Evolutionary conservation across 2,797 vertebrate genomes (phyloP).

Genomic region (Apogon hyalosoma): DNA sequence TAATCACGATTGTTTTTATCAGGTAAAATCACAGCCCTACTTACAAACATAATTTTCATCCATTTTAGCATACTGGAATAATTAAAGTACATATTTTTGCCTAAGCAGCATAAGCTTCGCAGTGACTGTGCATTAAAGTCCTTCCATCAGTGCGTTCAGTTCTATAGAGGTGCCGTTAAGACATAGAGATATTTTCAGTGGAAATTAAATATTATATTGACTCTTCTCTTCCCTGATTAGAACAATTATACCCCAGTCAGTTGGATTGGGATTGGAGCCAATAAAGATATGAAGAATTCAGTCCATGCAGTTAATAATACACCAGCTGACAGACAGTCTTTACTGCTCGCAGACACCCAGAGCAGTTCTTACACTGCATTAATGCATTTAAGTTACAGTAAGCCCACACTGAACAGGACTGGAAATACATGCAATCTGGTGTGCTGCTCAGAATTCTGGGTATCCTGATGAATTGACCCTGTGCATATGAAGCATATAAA

Average conservation of each 20-base stretch:
- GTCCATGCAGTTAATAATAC: constrained; percentile 28
- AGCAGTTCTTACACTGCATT: constrained; percentile 1
- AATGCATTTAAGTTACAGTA: constrained; percentile 14
- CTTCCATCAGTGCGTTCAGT: neutral
- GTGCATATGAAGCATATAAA: constrained; percentile 29
- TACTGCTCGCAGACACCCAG: constrained; percentile 11
- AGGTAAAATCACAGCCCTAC: too few species aligned
- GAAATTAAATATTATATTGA: constrained; percentile 28
- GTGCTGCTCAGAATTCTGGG: constrained; percentile 6
- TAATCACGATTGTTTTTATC: too few species aligned
- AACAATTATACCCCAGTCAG: constrained; percentile 27
- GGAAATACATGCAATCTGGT: neutral
- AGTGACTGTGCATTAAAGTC: neutral
- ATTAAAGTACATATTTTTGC: neutral
- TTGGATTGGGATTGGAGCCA: constrained; percentile 35
- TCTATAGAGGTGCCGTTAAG: constrained; percentile 15
- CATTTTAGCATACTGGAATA: neutral
- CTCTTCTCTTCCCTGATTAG: constrained; percentile 22
- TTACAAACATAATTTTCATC: neutral
- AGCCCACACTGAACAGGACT: neutral
- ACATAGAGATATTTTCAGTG: constrained; percentile 15
- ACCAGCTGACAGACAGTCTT: constrained; percentile 3
- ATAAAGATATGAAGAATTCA: constrained; percentile 36
- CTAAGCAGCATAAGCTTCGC: neutral
- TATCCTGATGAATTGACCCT: constrained; percentile 29